Evolutionary conservation across 2,113 vertebrate genomes (phyloP).

Genomic region (Crotalus helleri): DNA sequence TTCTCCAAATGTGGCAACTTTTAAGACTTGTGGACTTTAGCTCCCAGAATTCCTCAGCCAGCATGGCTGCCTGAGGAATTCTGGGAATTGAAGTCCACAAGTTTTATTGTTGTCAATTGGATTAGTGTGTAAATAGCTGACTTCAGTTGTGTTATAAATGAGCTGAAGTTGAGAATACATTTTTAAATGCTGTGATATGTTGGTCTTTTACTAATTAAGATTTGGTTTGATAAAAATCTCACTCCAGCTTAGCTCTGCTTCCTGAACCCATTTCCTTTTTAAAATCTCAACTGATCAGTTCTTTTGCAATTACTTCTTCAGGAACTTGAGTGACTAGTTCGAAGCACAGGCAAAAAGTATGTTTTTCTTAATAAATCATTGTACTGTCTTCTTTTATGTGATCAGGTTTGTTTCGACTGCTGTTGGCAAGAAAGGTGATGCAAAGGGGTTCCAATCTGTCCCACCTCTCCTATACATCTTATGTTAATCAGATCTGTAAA

Average conservation of each 20-base stretch:
- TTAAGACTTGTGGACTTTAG: no score
- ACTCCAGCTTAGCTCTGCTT: not conserved
- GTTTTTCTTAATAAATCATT: not conserved
- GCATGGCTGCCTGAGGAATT: no score
- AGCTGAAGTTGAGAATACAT: not conserved
- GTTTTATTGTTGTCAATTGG: no score
- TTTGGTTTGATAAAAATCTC: not conserved
- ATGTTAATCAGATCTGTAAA: not conserved
- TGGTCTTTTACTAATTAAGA: not conserved
- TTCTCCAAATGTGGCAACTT: no score
- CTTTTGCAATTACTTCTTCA: not conserved
- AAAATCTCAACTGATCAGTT: not conserved
- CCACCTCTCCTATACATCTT: not conserved
- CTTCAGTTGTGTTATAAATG: not conserved
- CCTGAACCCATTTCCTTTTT: not conserved
- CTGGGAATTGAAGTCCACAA: no score
- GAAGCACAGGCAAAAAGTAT: not conserved
- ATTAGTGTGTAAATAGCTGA: not conserved
- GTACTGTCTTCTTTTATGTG: not conserved
- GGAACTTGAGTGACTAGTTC: not conserved
- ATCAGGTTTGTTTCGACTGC: not conserved
- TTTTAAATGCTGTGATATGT: not conserved
- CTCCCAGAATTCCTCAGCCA: no score
- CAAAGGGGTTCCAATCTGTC: not conserved
- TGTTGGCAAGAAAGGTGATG: not conserved